Evolutionary conservation across 2,888 invertebrate species (phyloP).

Genomic region (Azorinus chamasolen): DNA sequence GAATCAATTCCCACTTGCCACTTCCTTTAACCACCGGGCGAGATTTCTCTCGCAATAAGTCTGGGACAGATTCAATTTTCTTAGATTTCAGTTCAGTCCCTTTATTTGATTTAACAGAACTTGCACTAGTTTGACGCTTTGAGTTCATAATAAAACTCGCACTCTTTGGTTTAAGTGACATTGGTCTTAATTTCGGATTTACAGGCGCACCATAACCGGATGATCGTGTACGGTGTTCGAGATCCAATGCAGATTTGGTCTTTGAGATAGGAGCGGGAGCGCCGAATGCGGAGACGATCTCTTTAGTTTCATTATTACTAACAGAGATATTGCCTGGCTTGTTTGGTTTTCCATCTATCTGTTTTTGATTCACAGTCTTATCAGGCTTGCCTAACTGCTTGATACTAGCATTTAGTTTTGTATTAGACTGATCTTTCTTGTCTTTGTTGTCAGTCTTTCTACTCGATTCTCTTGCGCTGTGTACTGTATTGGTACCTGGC

Average conservation of each 20-base stretch:
- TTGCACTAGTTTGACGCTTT: slow-evolving; percentile 52
- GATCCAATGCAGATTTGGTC: slow-evolving; percentile 31
- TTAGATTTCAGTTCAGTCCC: slow-evolving; percentile 2
- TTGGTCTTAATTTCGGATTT: slow-evolving; percentile 45
- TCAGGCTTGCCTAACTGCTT: too few species aligned
- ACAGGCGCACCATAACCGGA: slow-evolving; percentile 59
- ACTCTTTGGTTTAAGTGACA: slow-evolving; percentile 55
- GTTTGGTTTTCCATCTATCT: background rate
- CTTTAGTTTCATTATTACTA: too few species aligned
- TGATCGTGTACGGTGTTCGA: slow-evolving; percentile 47
- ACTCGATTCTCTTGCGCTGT: background rate
- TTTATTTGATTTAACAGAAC: slow-evolving; percentile 31
- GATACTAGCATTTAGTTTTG: too few species aligned
- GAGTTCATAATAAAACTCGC: slow-evolving; percentile 32
- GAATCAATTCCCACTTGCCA: background rate
- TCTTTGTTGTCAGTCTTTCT: background rate
- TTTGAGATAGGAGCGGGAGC: slow-evolving; percentile 12
- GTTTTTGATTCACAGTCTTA: background rate
- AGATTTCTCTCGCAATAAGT: slow-evolving; percentile 11
- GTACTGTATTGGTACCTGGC: too few species aligned
- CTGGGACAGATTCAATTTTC: slow-evolving; percentile 34
- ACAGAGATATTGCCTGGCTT: background rate
- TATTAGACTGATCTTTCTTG: background rate
- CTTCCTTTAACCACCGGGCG: background rate
- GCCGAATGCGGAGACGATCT: too few species aligned